A percentile compares a stretch with the other conserved stretches of the same genome.
Conservation (phyloP, 2,888 invertebrate species). For the Herminia tarsipennalis region DNA sequence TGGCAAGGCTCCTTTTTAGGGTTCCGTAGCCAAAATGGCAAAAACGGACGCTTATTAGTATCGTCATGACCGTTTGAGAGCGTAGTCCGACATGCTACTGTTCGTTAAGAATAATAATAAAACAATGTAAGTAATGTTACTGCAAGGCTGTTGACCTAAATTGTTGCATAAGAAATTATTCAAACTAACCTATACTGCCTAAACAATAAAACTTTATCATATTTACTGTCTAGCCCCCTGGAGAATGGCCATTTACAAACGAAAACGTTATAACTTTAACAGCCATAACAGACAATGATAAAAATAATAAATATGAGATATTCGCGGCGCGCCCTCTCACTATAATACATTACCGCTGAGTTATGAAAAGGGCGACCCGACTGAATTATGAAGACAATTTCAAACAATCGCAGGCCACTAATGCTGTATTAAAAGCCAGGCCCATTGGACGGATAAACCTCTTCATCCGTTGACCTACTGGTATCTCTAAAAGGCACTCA, state of each 20-base stretch:
- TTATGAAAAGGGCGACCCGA: constrained; percentile 46
- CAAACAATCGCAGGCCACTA: constrained; percentile 47
- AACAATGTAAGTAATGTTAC: too few relatives aligned
- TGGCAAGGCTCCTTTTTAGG: too few relatives aligned
- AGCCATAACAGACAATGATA: constrained; percentile 27
- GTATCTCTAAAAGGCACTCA: constrained; percentile 62
- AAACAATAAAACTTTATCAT: background rate
- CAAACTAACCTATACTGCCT: background rate
- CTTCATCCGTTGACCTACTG: constrained; percentile 46
- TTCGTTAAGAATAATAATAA: too few relatives aligned
- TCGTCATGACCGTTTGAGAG: too few relatives aligned
- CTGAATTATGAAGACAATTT: constrained; percentile 60
- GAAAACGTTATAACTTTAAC: constrained; percentile 24
- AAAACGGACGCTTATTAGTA: too few relatives aligned
- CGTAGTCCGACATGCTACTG: too few relatives aligned
- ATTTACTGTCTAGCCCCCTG: background rate
- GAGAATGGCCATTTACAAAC: constrained; percentile 13
- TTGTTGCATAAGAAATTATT: too few relatives aligned
- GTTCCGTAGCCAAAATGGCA: too few relatives aligned
- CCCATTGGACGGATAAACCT: constrained; percentile 33
- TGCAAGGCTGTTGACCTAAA: too few relatives aligned
- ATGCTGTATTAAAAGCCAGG: constrained; percentile 43
- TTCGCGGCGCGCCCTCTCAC: constrained; percentile 18
- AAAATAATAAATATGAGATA: constrained; percentile 45
- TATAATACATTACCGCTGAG: constrained; percentile 46